Evolutionary conservation across 2,797 vertebrate species (phyloP).

Genomic region (Poecilia gillii): DNA sequence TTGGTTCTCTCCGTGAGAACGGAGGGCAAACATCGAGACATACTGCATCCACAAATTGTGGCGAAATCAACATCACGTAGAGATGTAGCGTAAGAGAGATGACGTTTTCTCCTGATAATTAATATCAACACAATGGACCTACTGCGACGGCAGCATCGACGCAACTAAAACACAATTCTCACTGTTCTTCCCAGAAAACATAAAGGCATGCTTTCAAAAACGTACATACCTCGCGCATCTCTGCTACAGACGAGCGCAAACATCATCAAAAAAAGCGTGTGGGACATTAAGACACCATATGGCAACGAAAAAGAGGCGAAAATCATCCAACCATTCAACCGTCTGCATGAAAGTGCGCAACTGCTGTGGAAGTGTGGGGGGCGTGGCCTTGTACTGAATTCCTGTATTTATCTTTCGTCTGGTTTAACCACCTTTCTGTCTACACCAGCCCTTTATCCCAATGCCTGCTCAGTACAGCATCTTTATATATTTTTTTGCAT

Average conservation of each 20-base stretch:
- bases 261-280: not conserved
- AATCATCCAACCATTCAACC: too few relatives aligned
- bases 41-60: rapidly evolving
- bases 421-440: too few relatives aligned
- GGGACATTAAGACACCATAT: not conserved
- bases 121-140: not conserved
- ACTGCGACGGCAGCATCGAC: not conserved
- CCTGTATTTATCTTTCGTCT: too few relatives aligned
- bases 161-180: not conserved
- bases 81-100: too few relatives aligned
- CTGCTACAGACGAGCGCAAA: not conserved
- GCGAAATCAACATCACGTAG: not conserved
- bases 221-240: not conserved
- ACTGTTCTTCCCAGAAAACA: not conserved
- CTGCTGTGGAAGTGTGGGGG: too few relatives aligned
- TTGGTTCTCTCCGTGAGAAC: not conserved
- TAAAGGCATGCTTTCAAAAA: not conserved
- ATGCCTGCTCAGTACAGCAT: too few relatives aligned
- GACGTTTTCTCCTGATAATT: not conserved
- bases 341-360: too few relatives aligned
- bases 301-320: not conserved
- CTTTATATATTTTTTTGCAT: too few relatives aligned
- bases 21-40: not conserved
- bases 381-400: too few relatives aligned
- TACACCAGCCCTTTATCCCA: too few relatives aligned